Percentiles rank a stretch among this genome's conserved stretches.
Evolutionary conservation across 2,797 vertebrate genomes (phyloP).

Genomic region (Arrhamphus sclerolepis): DNA sequence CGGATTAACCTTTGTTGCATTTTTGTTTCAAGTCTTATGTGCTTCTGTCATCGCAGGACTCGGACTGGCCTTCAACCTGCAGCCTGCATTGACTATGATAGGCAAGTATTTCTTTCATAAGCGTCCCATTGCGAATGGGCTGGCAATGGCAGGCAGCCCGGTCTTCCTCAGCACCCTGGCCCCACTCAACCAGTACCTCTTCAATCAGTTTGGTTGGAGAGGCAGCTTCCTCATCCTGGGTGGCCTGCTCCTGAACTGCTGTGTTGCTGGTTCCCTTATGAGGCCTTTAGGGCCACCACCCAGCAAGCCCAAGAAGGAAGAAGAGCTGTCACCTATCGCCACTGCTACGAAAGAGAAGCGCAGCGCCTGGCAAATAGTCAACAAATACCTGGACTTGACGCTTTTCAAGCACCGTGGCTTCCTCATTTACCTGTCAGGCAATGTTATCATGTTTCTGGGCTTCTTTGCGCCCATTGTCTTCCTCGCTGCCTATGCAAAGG

Average conservation of each 20-base stretch:
- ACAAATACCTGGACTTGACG: constrained; percentile 89
- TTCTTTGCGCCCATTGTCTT: constrained; percentile 97
- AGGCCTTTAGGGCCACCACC: constrained; percentile 83
- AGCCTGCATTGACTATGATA: constrained; percentile 95
- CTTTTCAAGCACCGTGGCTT: constrained; percentile 97
- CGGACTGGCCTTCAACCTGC: constrained; percentile 96
- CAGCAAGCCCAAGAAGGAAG: constrained; percentile 73
- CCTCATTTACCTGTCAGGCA: constrained; percentile 95
- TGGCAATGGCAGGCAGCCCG: constrained; percentile 97
- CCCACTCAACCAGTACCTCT: constrained; percentile 95
- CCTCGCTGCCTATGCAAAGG: constrained; percentile 92
- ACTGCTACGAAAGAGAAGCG: constrained; percentile 69
- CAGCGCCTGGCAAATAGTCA: constrained; percentile 76
- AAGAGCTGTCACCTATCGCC: constrained; percentile 50
- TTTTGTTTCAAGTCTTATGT: not conserved
- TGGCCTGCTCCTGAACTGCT: constrained; percentile 91
- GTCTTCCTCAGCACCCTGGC: constrained; percentile 95
- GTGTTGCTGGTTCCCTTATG: constrained; percentile 95
- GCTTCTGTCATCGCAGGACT: constrained; percentile 80
- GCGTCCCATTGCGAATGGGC: constrained; percentile 92
- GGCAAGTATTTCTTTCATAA: constrained; percentile 94
- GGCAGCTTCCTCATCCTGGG: constrained; percentile 96
- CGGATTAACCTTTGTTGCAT: not conserved
- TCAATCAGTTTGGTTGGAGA: constrained; percentile 92
- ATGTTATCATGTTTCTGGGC: constrained; percentile 95